A percentile compares a stretch with the other conserved stretches of the same genome.
Evolutionary conservation across 2,797 vertebrate species (phyloP).

Genomic region (Toxotes lorentzi): DNA sequence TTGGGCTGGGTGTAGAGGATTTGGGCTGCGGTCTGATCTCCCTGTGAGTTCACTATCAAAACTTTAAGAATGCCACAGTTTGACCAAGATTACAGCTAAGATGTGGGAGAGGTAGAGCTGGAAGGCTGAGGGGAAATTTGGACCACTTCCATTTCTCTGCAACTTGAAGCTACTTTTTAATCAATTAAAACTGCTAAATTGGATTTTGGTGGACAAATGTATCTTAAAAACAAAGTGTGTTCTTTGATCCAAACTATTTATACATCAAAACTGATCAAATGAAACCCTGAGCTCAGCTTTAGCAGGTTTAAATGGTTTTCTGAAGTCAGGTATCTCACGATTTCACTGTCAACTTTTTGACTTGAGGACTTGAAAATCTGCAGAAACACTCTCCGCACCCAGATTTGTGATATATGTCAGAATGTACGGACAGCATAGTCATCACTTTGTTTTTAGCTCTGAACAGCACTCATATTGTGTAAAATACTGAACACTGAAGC

Average conservation of each 20-base stretch:
- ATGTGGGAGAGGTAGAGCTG: not conserved
- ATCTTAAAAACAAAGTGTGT: not conserved
- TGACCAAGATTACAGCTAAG: constrained; percentile 37
- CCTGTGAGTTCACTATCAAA: constrained; percentile 39
- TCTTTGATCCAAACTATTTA: not conserved
- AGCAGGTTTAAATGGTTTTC: not conserved
- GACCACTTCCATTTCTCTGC: not conserved
- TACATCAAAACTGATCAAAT: too few relatives aligned
- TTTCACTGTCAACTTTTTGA: too few relatives aligned
- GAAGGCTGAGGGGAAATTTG: too few relatives aligned
- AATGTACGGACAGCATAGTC: too few relatives aligned
- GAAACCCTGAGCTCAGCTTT: not conserved
- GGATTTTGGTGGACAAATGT: not conserved
- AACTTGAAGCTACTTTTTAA: not conserved
- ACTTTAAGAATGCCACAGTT: constrained; percentile 27
- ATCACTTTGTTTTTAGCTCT: too few relatives aligned
- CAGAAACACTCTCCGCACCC: too few relatives aligned
- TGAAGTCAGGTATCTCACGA: too few relatives aligned
- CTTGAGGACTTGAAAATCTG: too few relatives aligned
- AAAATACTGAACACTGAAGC: not conserved
- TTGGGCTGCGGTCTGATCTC: constrained; percentile 61
- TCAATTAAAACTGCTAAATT: not conserved
- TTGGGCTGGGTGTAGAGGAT: constrained; percentile 59
- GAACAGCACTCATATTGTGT: too few relatives aligned
- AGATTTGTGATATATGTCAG: too few relatives aligned